phyloP scores from a whole-genome alignment of 2,113 vertebrate species.

The Pagrus major region DNA sequence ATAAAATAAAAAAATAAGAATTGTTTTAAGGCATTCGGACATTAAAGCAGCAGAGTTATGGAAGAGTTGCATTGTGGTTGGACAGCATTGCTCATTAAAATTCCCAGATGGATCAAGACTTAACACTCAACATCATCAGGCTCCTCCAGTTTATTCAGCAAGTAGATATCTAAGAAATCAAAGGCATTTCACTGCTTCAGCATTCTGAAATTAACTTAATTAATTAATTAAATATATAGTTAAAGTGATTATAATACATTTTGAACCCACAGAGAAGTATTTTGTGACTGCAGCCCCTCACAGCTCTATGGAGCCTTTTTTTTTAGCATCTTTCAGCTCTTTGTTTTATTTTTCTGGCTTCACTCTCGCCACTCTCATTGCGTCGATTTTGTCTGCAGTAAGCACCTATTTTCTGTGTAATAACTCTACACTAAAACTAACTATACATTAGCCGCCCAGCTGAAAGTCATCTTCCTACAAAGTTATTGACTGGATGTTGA shows the following conservation, averaged over 20 bases:
- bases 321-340: neutral
- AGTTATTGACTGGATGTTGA: neutral
- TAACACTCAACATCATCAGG: constrained; percentile 6
- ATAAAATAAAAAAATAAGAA: too few relatives aligned
- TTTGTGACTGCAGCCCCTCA: neutral
- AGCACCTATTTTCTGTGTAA: neutral
- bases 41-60: neutral
- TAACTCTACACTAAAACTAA: neutral
- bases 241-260: neutral
- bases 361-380: neutral
- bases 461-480: neutral
- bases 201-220: neutral
- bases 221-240: neutral
- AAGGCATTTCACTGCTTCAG: neutral
- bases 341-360: constrained; percentile 19
- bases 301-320: neutral
- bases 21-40: constrained; percentile 8
- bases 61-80: neutral
- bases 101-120: constrained; percentile 14
- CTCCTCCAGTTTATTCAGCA: constrained; percentile 10
- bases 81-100: neutral
- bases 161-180: neutral
- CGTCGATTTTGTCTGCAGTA: neutral
- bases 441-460: too few relatives aligned
- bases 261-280: neutral